These are phyloP conservation scores for Babyrousa celebensis DNA, from an alignment of 2,797 vertebrate species.

Conservation along the genomic window DNA sequence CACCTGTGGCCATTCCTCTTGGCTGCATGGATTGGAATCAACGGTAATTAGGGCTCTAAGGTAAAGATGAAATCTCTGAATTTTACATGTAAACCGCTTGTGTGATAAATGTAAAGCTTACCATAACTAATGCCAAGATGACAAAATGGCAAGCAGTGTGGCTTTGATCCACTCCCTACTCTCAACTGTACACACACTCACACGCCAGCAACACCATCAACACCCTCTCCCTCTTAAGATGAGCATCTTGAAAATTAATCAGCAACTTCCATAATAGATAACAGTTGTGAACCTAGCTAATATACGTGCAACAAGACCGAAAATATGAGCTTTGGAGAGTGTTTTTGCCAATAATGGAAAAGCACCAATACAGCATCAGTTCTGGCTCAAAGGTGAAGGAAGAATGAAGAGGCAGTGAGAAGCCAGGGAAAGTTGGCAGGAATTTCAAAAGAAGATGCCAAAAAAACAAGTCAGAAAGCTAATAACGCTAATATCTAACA, in stretches of 20 bases:
- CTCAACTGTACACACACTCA: background rate
- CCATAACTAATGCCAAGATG: background rate
- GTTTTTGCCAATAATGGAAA: slow-evolving; percentile 37
- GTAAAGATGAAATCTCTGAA: background rate
- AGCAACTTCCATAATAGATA: background rate
- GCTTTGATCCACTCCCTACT: background rate
- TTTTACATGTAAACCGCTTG: background rate
- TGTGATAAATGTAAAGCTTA: background rate
- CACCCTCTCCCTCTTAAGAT: background rate
- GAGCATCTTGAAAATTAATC: background rate
- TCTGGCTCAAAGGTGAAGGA: slow-evolving; percentile 1
- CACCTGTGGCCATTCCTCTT: background rate
- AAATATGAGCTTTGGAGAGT: background rate
- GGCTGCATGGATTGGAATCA: background rate
- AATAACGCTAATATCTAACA: background rate
- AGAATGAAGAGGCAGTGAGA: background rate
- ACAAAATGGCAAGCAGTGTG: background rate
- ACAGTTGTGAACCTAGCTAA: background rate
- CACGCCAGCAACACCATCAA: background rate
- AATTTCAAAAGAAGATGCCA: slow-evolving; percentile 44
- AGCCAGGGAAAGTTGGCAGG: slow-evolving; percentile 28
- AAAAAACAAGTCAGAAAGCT: slow-evolving; percentile 10
- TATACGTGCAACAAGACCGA: background rate
- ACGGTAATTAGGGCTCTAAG: background rate
- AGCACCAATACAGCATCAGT: slow-evolving; percentile 28